Base-by-base conservation (phyloP, 2,888 invertebrate genomes). In the Erebia palarica region DNA sequence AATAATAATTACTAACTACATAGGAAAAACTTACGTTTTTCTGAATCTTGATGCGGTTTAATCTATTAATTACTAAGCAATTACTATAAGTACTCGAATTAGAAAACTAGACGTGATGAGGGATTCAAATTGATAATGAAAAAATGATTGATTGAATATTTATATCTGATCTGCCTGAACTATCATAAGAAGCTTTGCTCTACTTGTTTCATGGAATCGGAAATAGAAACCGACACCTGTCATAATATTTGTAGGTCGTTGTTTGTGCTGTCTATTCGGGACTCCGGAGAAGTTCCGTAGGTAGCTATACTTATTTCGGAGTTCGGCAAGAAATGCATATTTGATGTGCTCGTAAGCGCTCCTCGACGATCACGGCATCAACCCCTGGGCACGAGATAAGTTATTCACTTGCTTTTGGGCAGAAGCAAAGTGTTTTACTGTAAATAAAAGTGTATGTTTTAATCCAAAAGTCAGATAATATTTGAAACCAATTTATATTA, bases 311-410 rank as follows among this genome's bases (percentile, higher is more conserved):
- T 27, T 65, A 18, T 53, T 53, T 55, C 27, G 16, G 16, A 11
- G 53, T 53, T 65, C 53, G 42, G 16, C 36, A 53, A 42, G 47
- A 27, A 53, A 53, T 65, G 65, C 55, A 65, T 65, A 65, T 65
- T 65, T 55, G 53, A 65, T 65, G 64, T 51, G 9, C 55, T 47
- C 47, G 47, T 10, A 11, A 55, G 14, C 42, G 65, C 42, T 36
- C 16, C 36, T 16, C 36, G 55, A 42, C 65, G 42, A 65, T 65
- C 42, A 65, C 65, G 16, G n/a, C 42, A 65, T 65, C 9, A 16
- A 36, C 53, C 36, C 53, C 47, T n/a, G 13, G 44, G 44, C 51
- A 5, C 64, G 27, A 27, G 36, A 53, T 13, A 27, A 64, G 16
- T n/a, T 64, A n/a, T 64, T 27, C 21, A 13, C 9, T 49, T 49